Base-by-base conservation (phyloP, 2,797 vertebrate species). In the Sebastes paucispinis region DNA sequence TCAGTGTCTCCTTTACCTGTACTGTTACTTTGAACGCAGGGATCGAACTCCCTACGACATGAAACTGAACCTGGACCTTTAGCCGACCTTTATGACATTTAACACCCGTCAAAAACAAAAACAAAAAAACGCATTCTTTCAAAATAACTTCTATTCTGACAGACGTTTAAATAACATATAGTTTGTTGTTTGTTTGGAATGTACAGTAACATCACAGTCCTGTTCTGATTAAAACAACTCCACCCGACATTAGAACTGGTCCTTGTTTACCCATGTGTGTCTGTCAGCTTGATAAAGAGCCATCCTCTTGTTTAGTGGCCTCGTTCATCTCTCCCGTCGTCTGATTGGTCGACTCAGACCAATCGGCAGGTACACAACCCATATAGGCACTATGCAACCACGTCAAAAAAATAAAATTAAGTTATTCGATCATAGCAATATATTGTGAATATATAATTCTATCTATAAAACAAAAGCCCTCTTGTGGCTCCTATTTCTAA, bases 311-410 rank as follows among this genome's bases (percentile, higher is more conserved):
- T 70, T 77, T 24, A 10, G 36, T 12, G 22, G 71, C 75, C 82
- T 80, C 63, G 32, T 43, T 80, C 81, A 63, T 16, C 57, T 64
- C 64, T 31, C 65, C 34, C 36, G 16, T 75, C 73, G 7, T 71
- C 80, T 81, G 80, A 87, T 78, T 83, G 80, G 76, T 77, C 32
- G 6, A 55, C 73, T 81, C 18, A 31, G 54, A 77, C 78, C 83
- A 74, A 63, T 69, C 74, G 13, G 77, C 81, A 87, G 83, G 57
- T 83, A 80, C 83, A 81, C 82, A 79, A 87, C 79, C 89, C 84
- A 85, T 81, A 29, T 92, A 94, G 93, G 92, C 93, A 94, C 93
- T 93, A 89, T 88, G 89, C 90, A 91, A 91, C 88, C 92, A 91
- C 87, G 52, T 89, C 80, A 81, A 88, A 87, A 87, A 87, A 88